Evolutionary conservation across 2,797 vertebrate genomes (phyloP).

Genomic region (Macrochelys suwanniensis): DNA sequence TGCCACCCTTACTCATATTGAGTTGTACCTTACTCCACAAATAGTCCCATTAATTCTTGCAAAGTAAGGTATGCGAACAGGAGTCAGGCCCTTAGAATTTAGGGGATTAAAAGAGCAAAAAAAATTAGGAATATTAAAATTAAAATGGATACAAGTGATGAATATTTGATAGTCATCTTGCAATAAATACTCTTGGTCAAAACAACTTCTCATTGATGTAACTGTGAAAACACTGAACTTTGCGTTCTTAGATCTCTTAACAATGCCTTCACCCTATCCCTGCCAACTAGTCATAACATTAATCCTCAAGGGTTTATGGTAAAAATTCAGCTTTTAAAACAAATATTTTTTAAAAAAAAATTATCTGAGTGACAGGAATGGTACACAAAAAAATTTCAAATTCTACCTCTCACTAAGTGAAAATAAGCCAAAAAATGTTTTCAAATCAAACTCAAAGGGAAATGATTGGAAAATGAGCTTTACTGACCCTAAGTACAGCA

Average conservation of each 20-base stretch:
- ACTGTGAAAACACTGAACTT: not conserved
- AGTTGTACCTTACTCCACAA: not conserved
- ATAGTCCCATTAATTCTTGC: not conserved
- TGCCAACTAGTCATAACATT: not conserved
- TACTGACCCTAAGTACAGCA: not conserved
- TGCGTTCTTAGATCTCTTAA: not conserved
- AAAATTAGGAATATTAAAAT: not conserved
- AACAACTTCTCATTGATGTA: not conserved
- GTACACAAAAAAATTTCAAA: fast-evolving
- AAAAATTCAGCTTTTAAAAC: not conserved
- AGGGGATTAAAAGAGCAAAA: not conserved
- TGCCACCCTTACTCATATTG: not conserved
- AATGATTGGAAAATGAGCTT: not conserved
- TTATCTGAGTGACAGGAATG: not conserved
- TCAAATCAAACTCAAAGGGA: not conserved
- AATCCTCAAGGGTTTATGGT: not conserved
- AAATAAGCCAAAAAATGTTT: not conserved
- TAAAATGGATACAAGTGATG: not conserved
- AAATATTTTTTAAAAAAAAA: not conserved
- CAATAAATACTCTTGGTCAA: not conserved
- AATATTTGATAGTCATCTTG: not conserved
- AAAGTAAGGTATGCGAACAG: not conserved
- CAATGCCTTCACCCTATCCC: not conserved
- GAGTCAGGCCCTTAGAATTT: not conserved
- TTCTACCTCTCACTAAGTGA: not conserved